phyloP scores from a whole-genome alignment of 2,888 invertebrate genomes.

The Caprella mutica region DNA sequence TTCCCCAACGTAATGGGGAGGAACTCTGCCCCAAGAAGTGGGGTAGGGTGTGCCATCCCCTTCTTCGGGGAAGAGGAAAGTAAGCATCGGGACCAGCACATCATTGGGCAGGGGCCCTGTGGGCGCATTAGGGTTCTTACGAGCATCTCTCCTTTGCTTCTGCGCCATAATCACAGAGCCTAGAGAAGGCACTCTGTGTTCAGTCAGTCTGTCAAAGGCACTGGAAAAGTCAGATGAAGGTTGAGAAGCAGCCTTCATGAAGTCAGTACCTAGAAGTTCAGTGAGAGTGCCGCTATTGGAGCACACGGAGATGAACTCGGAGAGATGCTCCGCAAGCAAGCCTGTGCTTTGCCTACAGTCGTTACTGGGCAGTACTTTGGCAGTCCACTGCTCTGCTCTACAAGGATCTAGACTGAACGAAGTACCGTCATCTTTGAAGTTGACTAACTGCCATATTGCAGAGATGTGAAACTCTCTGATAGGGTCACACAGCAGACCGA shows the following conservation, averaged over 20 bases:
- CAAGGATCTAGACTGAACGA: conserved; percentile 79
- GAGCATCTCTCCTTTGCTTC: conserved; percentile 40
- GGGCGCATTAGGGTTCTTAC: conserved; percentile 43
- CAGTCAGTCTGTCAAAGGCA: conserved; percentile 57
- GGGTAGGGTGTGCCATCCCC: conserved; percentile 23
- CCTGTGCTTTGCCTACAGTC: conserved; percentile 42
- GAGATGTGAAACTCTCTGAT: conserved; percentile 59
- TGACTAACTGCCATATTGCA: conserved; percentile 74
- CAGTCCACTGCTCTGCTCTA: conserved; percentile 60
- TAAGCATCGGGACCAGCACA: conserved; percentile 61
- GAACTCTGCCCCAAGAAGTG: conserved; percentile 17
- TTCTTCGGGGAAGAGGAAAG: conserved; percentile 80
- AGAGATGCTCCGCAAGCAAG: conserved; percentile 62
- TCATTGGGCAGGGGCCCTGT: conserved; percentile 60
- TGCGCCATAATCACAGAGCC: conserved; percentile 37
- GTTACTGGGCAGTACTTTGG: conserved; percentile 34
- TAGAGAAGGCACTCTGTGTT: conserved; percentile 53
- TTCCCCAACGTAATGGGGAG: conserved; percentile 9
- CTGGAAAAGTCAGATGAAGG: conserved; percentile 37
- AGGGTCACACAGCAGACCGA: conserved; percentile 71
- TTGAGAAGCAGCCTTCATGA: conserved; percentile 29
- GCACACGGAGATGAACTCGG: conserved; percentile 57
- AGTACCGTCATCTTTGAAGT: conserved; percentile 72
- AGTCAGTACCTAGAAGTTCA: conserved; percentile 38
- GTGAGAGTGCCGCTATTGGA: conserved; percentile 36